Percentiles rank a stretch among this genome's conserved stretches.
Conservation (phyloP, 2,888 invertebrate genomes). For the Drosophila nigritarsus region DNA sequence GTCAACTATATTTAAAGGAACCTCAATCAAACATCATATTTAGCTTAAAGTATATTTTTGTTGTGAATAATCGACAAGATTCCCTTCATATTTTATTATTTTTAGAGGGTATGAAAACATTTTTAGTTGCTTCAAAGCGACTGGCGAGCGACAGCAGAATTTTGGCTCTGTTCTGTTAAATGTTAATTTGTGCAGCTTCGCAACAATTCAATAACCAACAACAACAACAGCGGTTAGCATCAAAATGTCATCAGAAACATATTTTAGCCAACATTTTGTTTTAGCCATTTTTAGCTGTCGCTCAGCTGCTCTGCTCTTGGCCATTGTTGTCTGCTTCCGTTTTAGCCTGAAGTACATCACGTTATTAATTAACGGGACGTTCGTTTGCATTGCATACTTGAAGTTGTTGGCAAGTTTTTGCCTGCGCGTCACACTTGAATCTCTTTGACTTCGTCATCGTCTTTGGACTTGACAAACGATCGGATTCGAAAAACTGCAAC, state of each 20-base stretch:
- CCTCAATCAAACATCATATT: background rate
- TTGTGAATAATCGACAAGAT: background rate
- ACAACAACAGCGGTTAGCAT: constrained; percentile 27
- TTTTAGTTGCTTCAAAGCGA: constrained; percentile 45
- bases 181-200: constrained; percentile 62
- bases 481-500: constrained; percentile 42
- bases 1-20: background rate
- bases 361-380: constrained; percentile 63
- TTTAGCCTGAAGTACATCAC: constrained; percentile 59
- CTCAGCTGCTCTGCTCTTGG: constrained; percentile 32
- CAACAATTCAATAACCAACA: constrained; percentile 78
- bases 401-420: constrained; percentile 41
- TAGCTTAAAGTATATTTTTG: background rate
- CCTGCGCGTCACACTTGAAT: constrained; percentile 2
- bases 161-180: constrained; percentile 64
- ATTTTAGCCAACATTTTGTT: constrained; percentile 41
- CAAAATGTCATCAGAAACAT: constrained; percentile 63
- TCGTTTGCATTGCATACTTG: constrained; percentile 20
- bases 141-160: constrained; percentile 55
- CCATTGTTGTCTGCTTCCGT: constrained; percentile 60
- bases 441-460: constrained; percentile 42
- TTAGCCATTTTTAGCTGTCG: constrained; percentile 8
- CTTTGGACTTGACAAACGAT: constrained; percentile 53
- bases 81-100: background rate
- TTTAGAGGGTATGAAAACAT: constrained; percentile 33